These are phyloP conservation scores for Morus bassanus DNA, from an alignment of 2,797 vertebrate genomes.

Conservation along the genomic window DNA sequence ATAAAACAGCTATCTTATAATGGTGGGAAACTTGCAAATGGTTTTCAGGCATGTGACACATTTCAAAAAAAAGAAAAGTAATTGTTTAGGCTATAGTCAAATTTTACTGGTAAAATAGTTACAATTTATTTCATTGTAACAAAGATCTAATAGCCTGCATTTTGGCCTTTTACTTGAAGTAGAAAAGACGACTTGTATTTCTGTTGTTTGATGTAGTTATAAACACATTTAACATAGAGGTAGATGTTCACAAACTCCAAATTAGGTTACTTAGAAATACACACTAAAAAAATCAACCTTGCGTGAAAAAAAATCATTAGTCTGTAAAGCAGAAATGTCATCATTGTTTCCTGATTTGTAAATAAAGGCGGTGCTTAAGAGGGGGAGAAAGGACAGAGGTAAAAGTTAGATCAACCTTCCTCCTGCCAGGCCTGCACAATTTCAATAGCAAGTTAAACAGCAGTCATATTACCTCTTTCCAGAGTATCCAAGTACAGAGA, in stretches of 20 bases:
- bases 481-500: background rate
- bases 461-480: background rate
- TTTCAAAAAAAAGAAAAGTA: background rate
- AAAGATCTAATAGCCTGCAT: background rate
- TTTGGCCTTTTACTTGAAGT: background rate
- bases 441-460: background rate
- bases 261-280: background rate
- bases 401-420: background rate
- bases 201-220: background rate
- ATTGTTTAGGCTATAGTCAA: background rate
- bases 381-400: background rate
- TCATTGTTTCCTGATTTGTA: background rate
- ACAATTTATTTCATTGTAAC: background rate
- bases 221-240: fast-evolving
- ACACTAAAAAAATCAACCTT: background rate
- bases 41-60: background rate
- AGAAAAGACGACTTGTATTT: too few relatives aligned
- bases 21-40: background rate
- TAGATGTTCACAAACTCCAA: background rate
- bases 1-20: background rate
- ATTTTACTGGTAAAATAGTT: background rate
- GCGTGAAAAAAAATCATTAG: background rate
- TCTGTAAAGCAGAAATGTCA: background rate
- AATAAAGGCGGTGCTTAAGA: background rate
- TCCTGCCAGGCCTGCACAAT: background rate